A percentile compares a stretch with the other conserved stretches of the same genome.
Evolutionary conservation across 1,140 invertebrate species (phyloP).

Genomic region (Polypedilum pembai): DNA sequence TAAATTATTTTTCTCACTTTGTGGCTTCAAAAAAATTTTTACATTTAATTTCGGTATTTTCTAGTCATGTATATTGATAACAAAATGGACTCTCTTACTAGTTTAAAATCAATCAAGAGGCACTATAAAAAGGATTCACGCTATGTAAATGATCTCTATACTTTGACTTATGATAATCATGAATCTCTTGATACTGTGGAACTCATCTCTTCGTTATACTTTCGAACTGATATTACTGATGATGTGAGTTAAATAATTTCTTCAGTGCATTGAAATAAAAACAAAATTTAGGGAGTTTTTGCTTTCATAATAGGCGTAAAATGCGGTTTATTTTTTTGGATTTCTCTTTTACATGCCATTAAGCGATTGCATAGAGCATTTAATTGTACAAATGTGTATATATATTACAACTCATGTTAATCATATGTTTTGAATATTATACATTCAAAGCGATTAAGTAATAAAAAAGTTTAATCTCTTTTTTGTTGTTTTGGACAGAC

Average conservation of each 20-base stretch:
- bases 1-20: neutral
- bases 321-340: too few relatives aligned
- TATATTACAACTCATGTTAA: too few relatives aligned
- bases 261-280: too few relatives aligned
- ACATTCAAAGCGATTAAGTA: too few relatives aligned
- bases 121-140: constrained; percentile 80
- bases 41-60: neutral
- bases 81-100: constrained; percentile 5
- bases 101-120: constrained; percentile 43
- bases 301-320: too few relatives aligned
- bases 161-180: constrained; percentile 71
- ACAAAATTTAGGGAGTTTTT: too few relatives aligned
- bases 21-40: neutral
- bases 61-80: constrained; percentile 26
- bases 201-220: constrained; percentile 34
- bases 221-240: constrained; percentile 17
- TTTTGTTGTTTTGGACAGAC: too few relatives aligned
- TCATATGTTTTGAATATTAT: too few relatives aligned
- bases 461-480: too few relatives aligned
- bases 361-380: too few relatives aligned
- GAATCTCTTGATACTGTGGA: constrained; percentile 56
- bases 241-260: neutral
- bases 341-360: too few relatives aligned
- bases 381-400: too few relatives aligned
- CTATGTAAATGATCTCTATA: constrained; percentile 74